A percentile compares a stretch with the other conserved stretches of the same genome.
phyloP scores from a whole-genome alignment of 2,797 vertebrate genomes.

The Leptoclinus maculatus region DNA sequence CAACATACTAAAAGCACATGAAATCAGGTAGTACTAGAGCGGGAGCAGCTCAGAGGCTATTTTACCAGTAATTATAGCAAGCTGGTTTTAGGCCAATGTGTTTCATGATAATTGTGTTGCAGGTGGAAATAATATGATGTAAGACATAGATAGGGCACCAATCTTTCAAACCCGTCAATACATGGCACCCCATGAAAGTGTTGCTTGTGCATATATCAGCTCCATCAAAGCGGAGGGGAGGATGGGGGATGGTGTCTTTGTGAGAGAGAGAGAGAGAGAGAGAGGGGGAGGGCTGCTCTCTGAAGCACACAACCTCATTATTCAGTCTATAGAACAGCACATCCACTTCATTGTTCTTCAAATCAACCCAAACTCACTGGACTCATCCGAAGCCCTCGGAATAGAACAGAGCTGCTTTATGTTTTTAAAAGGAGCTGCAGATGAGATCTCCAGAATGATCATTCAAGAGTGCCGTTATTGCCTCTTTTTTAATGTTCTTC shows the following conservation, averaged over 20 bases:
- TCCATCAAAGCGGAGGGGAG: slow-evolving; percentile 80
- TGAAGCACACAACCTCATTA: slow-evolving; percentile 87
- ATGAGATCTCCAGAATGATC: slow-evolving; percentile 68
- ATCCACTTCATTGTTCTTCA: slow-evolving; percentile 88
- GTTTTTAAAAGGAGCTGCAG: slow-evolving; percentile 49
- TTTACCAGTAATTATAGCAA: slow-evolving; percentile 42
- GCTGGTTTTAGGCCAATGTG: slow-evolving; percentile 30
- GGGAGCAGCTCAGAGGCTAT: slow-evolving; percentile 29
- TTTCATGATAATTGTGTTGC: slow-evolving; percentile 43
- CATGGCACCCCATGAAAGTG: slow-evolving; percentile 84
- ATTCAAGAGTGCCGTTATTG: slow-evolving; percentile 60
- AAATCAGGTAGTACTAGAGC: slow-evolving; percentile 43
- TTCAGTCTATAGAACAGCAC: slow-evolving; percentile 87
- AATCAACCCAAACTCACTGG: slow-evolving; percentile 80
- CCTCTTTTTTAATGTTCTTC: slow-evolving; percentile 52
- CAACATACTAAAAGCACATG: slow-evolving; percentile 31
- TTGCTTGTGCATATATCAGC: slow-evolving; percentile 85
- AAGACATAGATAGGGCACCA: slow-evolving; percentile 62
- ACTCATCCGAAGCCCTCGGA: slow-evolving; percentile 69
- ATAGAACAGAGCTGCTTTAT: slow-evolving; percentile 67
- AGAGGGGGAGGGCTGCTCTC: slow-evolving; percentile 63
- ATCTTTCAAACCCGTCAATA: slow-evolving; percentile 66
- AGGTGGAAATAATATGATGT: slow-evolving; percentile 54
- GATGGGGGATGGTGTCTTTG: slow-evolving; percentile 79
- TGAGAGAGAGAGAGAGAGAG: slow-evolving; percentile 37